Percentiles rank a stretch among this genome's conserved stretches.
Evolutionary conservation across 2,113 vertebrate species (phyloP).

Genomic region (Macaca fascicularis): T2T-MFA8v1.1 NC_088379.1:100546001-100546500

Average conservation of each 20-base stretch:
- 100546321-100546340: constrained; percentile 68
- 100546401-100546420: constrained; percentile 77
- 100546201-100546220: constrained; percentile 65
- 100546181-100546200: constrained; percentile 72
- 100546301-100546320: constrained; percentile 20
- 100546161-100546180: constrained; percentile 69
- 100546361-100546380: constrained; percentile 57
- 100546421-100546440: constrained; percentile 69
- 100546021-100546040: not conserved
- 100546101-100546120: constrained; percentile 11
- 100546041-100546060: not conserved
- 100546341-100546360: constrained; percentile 69
- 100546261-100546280: constrained; percentile 66
- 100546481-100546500: constrained; percentile 77
- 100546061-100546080: constrained; percentile 2
- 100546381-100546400: constrained; percentile 58
- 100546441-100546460: constrained; percentile 73
- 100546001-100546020: not conserved
- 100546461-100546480: constrained; percentile 78
- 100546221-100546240: constrained; percentile 68
- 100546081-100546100: constrained; percentile 46
- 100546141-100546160: constrained; percentile 74
- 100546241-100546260: constrained; percentile 71
- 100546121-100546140: constrained; percentile 63
- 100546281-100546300: constrained; percentile 51